Conservation (phyloP, 2,797 vertebrate species). For the Hephaestus fuliginosus region DNA sequence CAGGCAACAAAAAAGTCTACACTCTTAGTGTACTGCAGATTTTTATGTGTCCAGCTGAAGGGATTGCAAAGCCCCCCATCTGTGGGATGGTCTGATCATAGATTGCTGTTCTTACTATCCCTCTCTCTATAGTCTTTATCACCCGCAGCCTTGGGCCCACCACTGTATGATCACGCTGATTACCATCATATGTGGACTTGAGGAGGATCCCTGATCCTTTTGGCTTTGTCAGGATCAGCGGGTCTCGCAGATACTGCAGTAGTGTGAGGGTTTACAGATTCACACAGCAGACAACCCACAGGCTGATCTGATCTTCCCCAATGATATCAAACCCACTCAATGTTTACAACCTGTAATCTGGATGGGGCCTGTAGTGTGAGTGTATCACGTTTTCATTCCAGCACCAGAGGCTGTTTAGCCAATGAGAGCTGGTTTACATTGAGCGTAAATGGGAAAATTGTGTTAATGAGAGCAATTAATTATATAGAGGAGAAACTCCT, state of each 20-base stretch:
- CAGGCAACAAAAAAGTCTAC: not conserved
- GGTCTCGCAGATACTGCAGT: conserved; percentile 23
- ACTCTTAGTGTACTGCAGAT: not conserved
- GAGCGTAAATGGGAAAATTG: conserved; percentile 23
- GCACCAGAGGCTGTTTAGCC: conserved; percentile 12
- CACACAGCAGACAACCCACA: conserved; percentile 18
- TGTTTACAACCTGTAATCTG: conserved; percentile 48
- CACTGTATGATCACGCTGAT: conserved; percentile 10
- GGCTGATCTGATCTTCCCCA: conserved; percentile 44
- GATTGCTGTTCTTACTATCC: not conserved
- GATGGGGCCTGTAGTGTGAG: conserved; percentile 15
- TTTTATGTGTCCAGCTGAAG: conserved; percentile 22
- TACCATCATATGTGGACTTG: conserved; percentile 23
- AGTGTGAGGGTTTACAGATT: conserved; percentile 28
- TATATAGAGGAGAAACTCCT: conserved; percentile 11
- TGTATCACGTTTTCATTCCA: conserved; percentile 35
- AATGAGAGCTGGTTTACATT: conserved; percentile 12
- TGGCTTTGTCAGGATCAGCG: conserved; percentile 36
- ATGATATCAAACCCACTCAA: conserved; percentile 43
- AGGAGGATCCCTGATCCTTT: conserved; percentile 23
- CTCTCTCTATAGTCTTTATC: conserved; percentile 27
- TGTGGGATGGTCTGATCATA: conserved; percentile 14
- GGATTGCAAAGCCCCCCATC: not conserved
- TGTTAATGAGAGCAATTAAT: conserved; percentile 29
- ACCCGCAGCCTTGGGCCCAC: not conserved